Percentiles rank a stretch among this genome's conserved stretches.
These are phyloP conservation scores for Lymantria monacha DNA, from an alignment of 2,888 invertebrate genomes.

Conservation along the genomic window DNA sequence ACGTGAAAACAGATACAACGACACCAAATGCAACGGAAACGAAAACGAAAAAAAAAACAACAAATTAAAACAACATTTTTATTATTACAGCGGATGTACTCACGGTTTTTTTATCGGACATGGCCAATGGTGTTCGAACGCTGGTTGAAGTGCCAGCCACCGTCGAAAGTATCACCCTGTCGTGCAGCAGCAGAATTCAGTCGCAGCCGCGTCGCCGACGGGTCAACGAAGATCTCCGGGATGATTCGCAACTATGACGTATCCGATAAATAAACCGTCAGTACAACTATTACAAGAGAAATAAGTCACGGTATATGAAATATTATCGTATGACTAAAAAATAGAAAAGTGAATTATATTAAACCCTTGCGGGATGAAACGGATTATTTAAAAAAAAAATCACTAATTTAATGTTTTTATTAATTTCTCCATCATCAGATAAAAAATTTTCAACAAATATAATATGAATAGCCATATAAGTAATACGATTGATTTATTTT, in stretches of 20 bases:
- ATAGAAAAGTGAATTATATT: neutral
- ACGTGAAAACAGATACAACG: no score
- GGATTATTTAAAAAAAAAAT: no score
- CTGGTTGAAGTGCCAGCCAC: neutral
- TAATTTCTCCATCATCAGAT: no score
- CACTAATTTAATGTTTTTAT: no score
- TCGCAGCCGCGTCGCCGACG: neutral
- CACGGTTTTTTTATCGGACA: slow-evolving; percentile 1
- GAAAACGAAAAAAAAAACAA: neutral
- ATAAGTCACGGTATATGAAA: neutral
- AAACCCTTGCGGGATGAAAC: no score
- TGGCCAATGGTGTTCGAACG: neutral
- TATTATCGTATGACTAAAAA: neutral
- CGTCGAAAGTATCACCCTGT: neutral
- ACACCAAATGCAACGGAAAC: neutral
- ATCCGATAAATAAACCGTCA: slow-evolving; percentile 1
- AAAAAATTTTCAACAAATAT: no score
- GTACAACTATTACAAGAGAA: neutral
- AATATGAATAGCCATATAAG: no score
- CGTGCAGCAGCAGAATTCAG: neutral
- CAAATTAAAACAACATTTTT: neutral
- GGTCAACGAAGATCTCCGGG: neutral
- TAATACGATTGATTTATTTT: no score
- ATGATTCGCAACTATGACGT: neutral
- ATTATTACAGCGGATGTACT: neutral